Evolutionary conservation across 2,797 vertebrate species (phyloP), one percentile per base, ranked within the genome.

Genomic region (Sylvilagus floridanus): DNA sequence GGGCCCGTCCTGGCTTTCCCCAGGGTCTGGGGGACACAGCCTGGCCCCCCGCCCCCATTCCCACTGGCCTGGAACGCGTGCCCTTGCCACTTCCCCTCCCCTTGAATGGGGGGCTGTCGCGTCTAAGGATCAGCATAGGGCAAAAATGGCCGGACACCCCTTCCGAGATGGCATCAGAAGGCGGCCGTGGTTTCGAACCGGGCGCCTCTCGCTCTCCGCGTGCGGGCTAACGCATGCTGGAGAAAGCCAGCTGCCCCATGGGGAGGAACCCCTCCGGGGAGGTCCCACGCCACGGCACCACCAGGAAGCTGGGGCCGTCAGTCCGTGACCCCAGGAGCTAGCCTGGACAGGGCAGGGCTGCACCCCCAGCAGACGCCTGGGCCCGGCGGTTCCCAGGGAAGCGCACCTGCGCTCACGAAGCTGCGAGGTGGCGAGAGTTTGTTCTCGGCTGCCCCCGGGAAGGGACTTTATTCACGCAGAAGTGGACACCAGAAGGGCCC

Each of bases 341-440:
- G 60, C 32, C 73, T 96, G 91, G 32, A 11, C 42, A 42, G 42
- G 50, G 32, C 85, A 71, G 87, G 72, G n/a, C 57, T 4, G 13
- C 24, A 3, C 8, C 26, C 52, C 72, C 47, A 50, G 47, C 60
- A 65, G 71, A 72, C 50, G 82, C 52, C 17, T 35, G 68, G 52
- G 28, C 26, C 63, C 72, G 52, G 77, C 71, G 37, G 88, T 35
- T 72, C 60, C 60, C 66, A 71, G 19, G 28, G 60, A 79, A 92
- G 50, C 35, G n/a, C n/a, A 50, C 68, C 52, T 82, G 77, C 65
- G 71, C 77, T 91, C 85, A 78, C 14, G 57, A 83, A 84, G 85
- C 28, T 17, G 52, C 63, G 73, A 89, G 8, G 50, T 42, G 62
- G 65, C 65, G 62, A 50, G 68, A 50, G 78, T 72, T 73, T 92